phyloP scores from a whole-genome alignment of 2,113 vertebrate genomes.

The Scopus umbretta region DNA sequence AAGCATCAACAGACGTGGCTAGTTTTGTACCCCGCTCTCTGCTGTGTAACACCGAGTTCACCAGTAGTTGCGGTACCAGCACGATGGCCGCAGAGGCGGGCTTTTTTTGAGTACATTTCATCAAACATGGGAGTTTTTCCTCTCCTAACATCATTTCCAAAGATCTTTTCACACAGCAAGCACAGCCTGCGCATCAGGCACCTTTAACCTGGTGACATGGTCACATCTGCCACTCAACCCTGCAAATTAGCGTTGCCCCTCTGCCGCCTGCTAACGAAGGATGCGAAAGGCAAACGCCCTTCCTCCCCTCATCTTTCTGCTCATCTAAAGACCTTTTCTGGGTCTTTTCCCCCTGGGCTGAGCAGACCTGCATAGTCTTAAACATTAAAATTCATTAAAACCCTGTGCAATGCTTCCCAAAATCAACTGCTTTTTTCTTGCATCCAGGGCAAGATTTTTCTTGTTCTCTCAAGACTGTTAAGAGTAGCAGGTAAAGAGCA shows the following conservation, averaged over 20 bases:
- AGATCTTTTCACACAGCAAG: not conserved
- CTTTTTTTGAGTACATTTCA: not conserved
- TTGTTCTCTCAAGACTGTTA: not conserved
- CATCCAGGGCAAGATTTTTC: not conserved
- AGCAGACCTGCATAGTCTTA: accelerated
- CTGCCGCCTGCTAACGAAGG: too few relatives aligned
- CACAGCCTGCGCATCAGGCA: not conserved
- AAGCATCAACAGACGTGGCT: not conserved
- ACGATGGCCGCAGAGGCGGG: accelerated
- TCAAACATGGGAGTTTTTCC: not conserved
- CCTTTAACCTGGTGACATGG: not conserved
- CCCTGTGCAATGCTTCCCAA: accelerated
- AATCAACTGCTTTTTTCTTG: not conserved
- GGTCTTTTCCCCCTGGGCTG: not conserved
- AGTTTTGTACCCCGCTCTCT: not conserved
- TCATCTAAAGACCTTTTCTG: not conserved
- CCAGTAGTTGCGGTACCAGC: accelerated
- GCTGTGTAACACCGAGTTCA: accelerated
- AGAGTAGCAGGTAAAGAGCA: not conserved
- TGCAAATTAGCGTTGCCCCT: too few relatives aligned
- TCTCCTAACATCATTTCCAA: not conserved
- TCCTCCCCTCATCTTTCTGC: not conserved
- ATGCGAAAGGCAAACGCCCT: not conserved
- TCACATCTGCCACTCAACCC: not conserved
- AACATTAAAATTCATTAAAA: not conserved